phyloP scores from a whole-genome alignment of 2,888 invertebrate species.

The Patella depressa region DNA sequence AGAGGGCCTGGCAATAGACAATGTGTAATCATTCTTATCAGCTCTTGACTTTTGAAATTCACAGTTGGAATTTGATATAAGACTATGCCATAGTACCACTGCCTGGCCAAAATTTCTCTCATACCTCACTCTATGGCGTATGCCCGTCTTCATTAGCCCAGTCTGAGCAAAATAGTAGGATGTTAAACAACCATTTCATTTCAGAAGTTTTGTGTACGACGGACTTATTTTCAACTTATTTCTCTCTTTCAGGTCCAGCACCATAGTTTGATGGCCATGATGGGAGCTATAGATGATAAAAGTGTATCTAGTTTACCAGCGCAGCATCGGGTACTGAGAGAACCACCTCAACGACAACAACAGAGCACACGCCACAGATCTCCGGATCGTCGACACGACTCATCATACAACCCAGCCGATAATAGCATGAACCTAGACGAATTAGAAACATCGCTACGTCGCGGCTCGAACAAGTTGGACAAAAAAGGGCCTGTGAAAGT shows the following conservation, averaged over 20 bases:
- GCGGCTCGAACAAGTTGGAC: constrained; percentile 7
- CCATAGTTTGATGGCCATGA: constrained; percentile 63
- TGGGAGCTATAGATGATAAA: constrained; percentile 60
- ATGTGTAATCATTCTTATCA: too few relatives aligned
- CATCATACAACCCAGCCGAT: neutral
- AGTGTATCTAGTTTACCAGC: constrained; percentile 12
- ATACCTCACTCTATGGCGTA: too few relatives aligned
- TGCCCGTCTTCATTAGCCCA: too few relatives aligned
- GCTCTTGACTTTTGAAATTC: too few relatives aligned
- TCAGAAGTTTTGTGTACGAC: too few relatives aligned
- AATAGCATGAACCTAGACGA: constrained; percentile 20
- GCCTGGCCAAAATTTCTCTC: too few relatives aligned
- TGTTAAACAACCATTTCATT: too few relatives aligned
- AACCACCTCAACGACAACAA: constrained; percentile 22
- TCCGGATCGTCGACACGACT: neutral
- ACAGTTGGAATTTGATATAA: too few relatives aligned
- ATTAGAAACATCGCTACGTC: constrained; percentile 4
- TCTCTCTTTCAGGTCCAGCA: constrained; percentile 59
- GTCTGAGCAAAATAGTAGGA: too few relatives aligned
- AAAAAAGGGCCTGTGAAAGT: constrained; percentile 32
- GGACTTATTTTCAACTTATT: too few relatives aligned
- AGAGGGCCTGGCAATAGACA: too few relatives aligned
- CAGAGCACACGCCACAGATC: neutral
- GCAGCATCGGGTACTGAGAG: constrained; percentile 14
- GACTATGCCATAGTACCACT: too few relatives aligned